phyloP scores from a whole-genome alignment of 2,888 invertebrate genomes.

The Tachina grossa region DNA sequence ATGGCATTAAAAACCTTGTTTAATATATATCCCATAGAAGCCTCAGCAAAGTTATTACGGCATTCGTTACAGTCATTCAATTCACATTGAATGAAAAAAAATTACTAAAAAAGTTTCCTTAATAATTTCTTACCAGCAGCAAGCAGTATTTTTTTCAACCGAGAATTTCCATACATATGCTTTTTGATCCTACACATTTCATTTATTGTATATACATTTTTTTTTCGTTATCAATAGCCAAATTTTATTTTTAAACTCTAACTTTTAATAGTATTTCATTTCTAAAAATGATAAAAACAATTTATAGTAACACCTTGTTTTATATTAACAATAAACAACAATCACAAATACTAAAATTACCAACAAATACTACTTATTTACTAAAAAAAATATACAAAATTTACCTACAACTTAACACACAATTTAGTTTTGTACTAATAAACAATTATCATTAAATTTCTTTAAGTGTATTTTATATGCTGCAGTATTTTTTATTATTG shows the following conservation, averaged over 20 bases:
- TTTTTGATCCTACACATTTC: background rate
- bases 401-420: constrained; percentile 69
- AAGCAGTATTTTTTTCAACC: background rate
- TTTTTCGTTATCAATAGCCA: background rate
- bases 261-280: background rate
- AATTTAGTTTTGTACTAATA: constrained; percentile 48
- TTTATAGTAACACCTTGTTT: constrained; percentile 12
- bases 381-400: constrained; percentile 21
- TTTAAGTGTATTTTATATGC: constrained; percentile 49
- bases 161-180: background rate
- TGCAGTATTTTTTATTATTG: constrained; percentile 32
- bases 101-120: background rate
- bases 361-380: constrained; percentile 36
- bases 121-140: background rate
- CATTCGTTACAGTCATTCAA: no score
- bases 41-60: no score
- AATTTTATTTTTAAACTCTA: background rate
- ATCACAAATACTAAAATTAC: constrained; percentile 28
- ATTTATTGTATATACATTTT: background rate
- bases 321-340: constrained; percentile 53
- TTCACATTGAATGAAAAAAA: no score
- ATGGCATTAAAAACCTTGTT: no score
- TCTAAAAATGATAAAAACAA: background rate
- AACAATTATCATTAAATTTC: constrained; percentile 22
- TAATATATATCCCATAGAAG: no score